Percentiles rank a stretch among this genome's conserved stretches.
Conservation (phyloP, 2,888 invertebrate genomes). For the Caenorhabditis macrosperma region DNA sequence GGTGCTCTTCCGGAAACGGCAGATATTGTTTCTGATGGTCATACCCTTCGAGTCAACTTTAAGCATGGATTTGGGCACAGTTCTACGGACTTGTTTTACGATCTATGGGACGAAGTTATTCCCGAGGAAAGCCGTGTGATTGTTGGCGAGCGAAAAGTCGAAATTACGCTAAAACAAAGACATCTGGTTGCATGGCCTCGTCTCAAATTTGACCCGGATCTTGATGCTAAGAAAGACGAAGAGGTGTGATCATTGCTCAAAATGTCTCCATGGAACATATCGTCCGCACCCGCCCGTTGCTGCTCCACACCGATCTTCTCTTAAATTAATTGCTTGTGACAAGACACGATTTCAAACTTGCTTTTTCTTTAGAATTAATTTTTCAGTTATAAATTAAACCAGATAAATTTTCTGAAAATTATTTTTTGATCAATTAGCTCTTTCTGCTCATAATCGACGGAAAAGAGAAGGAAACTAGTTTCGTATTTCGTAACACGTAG, state of each 20-base stretch:
- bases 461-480: background rate
- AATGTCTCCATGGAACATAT: slow-evolving; percentile 11
- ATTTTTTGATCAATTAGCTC: no score
- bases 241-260: background rate
- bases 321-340: background rate
- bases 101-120: slow-evolving; percentile 77
- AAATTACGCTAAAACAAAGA: slow-evolving; percentile 76
- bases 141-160: slow-evolving; percentile 77
- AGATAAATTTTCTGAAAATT: background rate
- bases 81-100: slow-evolving; percentile 61
- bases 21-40: slow-evolving; percentile 88
- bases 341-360: background rate
- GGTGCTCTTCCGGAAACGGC: slow-evolving; percentile 89
- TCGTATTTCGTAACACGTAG: background rate
- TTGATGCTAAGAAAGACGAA: slow-evolving; percentile 50
- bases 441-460: no score
- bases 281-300: background rate
- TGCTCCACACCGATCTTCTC: background rate
- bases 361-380: background rate
- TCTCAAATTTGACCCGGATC: slow-evolving; percentile 68
- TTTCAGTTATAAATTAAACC: no score
- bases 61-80: slow-evolving; percentile 76
- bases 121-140: slow-evolving; percentile 70
- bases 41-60: slow-evolving; percentile 81
- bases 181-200: slow-evolving; percentile 74